Percentiles rank a stretch among this genome's conserved stretches.
These are phyloP conservation scores for Thymallus thymallus DNA, from an alignment of 2,113 vertebrate species.

Conservation along the genomic window DNA sequence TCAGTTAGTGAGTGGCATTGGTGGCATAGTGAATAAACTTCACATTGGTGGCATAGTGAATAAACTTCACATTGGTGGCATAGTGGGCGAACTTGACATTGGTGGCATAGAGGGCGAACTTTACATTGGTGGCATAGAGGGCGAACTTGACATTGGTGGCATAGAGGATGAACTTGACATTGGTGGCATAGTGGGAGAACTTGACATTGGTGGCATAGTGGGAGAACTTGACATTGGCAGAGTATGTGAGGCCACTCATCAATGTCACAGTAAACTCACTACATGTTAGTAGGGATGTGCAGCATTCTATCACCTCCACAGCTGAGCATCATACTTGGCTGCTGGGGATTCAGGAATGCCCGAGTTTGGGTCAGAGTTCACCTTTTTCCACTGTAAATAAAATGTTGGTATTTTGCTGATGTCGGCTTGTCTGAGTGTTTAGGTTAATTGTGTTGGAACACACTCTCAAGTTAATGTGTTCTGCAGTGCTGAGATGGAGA, in stretches of 20 bases:
- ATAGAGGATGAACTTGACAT: conserved; percentile 12
- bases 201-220: conserved; percentile 3
- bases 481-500: neutral
- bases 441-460: conserved; percentile 56
- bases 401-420: conserved; percentile 63
- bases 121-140: conserved; percentile 9
- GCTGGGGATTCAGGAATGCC: conserved; percentile 47
- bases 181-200: conserved; percentile 4
- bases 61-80: conserved; percentile 14
- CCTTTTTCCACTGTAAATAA: conserved; percentile 65
- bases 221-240: conserved; percentile 17
- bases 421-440: conserved; percentile 35
- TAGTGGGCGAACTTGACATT: conserved; percentile 16
- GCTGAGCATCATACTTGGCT: conserved; percentile 31
- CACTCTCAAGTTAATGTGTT: conserved; percentile 15
- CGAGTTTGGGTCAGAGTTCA: conserved; percentile 57
- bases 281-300: conserved; percentile 16
- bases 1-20: conserved; percentile 18
- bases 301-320: conserved; percentile 31
- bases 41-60: conserved; percentile 8
- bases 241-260: neutral
- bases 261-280: neutral
- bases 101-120: neutral
- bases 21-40: conserved; percentile 28
- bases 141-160: conserved; percentile 16